Evolutionary conservation across 2,888 invertebrate species (phyloP).

Genomic region (Iphiclides podalirius): DNA sequence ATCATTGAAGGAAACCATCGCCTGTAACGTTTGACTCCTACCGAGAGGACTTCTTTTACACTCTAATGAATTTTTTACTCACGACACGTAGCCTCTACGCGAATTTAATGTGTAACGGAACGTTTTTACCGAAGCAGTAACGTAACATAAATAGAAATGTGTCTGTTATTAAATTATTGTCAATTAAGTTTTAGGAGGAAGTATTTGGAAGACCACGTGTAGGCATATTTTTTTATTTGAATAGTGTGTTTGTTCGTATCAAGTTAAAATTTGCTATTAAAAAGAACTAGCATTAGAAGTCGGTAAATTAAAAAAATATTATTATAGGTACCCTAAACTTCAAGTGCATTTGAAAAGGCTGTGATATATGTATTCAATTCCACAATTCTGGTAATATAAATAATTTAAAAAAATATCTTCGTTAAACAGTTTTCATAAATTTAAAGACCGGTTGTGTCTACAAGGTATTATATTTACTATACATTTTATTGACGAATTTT

Average conservation of each 20-base stretch:
- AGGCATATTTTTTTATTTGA: too few relatives aligned
- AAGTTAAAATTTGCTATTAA: too few relatives aligned
- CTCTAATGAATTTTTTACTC: conserved; percentile 27
- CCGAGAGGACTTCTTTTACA: conserved; percentile 37
- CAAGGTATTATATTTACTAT: too few relatives aligned
- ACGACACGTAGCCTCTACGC: conserved; percentile 8
- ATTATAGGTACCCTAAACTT: conserved; percentile 66
- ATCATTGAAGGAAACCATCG: conserved; percentile 65
- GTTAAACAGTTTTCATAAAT: too few relatives aligned
- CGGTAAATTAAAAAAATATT: too few relatives aligned
- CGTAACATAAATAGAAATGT: conserved; percentile 53
- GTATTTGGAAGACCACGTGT: conserved; percentile 34
- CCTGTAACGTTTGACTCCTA: conserved; percentile 47
- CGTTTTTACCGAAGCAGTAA: conserved; percentile 54
- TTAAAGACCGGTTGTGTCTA: too few relatives aligned
- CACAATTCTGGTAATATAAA: conserved; percentile 52
- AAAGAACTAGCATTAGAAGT: too few relatives aligned
- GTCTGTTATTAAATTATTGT: conserved; percentile 35
- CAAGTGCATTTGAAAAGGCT: conserved; percentile 68
- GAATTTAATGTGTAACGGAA: conserved; percentile 33
- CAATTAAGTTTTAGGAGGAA: conserved; percentile 31
- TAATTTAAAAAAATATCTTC: too few relatives aligned
- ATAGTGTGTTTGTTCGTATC: too few relatives aligned
- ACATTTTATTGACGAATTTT: too few relatives aligned
- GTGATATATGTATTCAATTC: conserved; percentile 59